Percentiles rank a stretch among this genome's conserved stretches.
phyloP scores from a whole-genome alignment of 2,888 invertebrate species.

The Hydropsyche betteni region DNA sequence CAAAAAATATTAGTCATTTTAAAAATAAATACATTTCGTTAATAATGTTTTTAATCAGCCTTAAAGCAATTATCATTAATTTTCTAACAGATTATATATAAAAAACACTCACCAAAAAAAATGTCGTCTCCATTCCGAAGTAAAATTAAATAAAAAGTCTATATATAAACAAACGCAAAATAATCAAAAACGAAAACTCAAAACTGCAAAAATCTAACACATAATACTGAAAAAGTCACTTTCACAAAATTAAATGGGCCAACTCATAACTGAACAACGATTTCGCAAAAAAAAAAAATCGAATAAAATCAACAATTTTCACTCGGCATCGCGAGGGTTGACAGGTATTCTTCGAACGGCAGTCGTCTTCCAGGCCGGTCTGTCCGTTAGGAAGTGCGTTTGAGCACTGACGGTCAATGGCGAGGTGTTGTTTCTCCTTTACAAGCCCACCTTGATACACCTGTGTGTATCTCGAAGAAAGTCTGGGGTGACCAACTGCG shows the following conservation, averaged over 20 bases:
- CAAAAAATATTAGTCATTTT: not conserved
- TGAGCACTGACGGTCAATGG: constrained; percentile 47
- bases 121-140: constrained; percentile 28
- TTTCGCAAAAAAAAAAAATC: not conserved
- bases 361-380: constrained; percentile 31
- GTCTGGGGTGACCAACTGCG: constrained; percentile 9
- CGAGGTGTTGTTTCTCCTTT: constrained; percentile 46
- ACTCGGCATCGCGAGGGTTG: constrained; percentile 13
- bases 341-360: not conserved
- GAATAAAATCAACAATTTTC: constrained; percentile 22
- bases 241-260: not conserved
- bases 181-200: not conserved
- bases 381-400: constrained; percentile 43
- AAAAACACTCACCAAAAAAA: constrained; percentile 33
- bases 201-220: not conserved
- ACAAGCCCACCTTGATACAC: constrained; percentile 44
- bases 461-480: constrained; percentile 31
- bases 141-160: constrained; percentile 26
- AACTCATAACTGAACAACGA: not conserved
- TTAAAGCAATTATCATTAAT: too few relatives aligned
- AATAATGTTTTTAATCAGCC: too few relatives aligned
- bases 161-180: constrained; percentile 11
- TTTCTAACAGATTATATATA: not conserved
- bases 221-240: constrained; percentile 19
- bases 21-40: not conserved